Base-by-base conservation (phyloP, 2,113 vertebrate species). In the Nycticebus coucang region DNA sequence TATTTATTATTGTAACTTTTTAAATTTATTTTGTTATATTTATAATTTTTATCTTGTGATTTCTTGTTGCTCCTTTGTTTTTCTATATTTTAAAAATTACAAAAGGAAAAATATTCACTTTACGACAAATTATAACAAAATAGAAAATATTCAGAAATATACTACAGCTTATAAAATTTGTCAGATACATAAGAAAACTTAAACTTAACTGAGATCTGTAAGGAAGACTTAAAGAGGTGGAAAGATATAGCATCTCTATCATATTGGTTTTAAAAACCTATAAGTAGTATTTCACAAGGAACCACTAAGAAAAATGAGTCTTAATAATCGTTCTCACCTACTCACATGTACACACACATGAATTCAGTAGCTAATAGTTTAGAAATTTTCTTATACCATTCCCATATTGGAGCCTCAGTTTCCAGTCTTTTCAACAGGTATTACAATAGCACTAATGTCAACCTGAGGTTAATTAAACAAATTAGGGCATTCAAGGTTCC, bases 341-440 rank as follows among this genome's bases (percentile, higher is more conserved):
- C 45, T 24, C 33, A 5, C 11, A 15, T 33, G 6, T 11, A n/a
- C 62, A 68, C 62, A 11, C 17, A 1, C 0, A 33, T 1, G n/a
- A 33, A 41, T 7, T 26, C 10, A 3, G 1, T 0, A 4, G 60
- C 0, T 2, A 1, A 1, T 30, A 41, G 9, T 12, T 17, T 13
- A 57, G 41, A 69, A 85, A 33, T 7, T 19, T 33, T 10, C 2
- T 0, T 14, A 19, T 0, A 4, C 19, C 13, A 2, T 19, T 57
- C 2, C 33, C 7, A 14, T 7, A 50, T 7, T 4, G 0, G 28
- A 62, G 78, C 6, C 13, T 19, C 84, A 0, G 12, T n/a, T 21
- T 75, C 66, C 19, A 1, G 15, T 15, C 78, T 41, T 64, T 26
- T 24, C 0, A 50, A n/a, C 4, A 3, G 28, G 57, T 45, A 22